Evolutionary conservation across 1,140 invertebrate species (phyloP), one percentile per base, ranked within the genome.

Genomic region (Drosophila albomicans): DNA sequence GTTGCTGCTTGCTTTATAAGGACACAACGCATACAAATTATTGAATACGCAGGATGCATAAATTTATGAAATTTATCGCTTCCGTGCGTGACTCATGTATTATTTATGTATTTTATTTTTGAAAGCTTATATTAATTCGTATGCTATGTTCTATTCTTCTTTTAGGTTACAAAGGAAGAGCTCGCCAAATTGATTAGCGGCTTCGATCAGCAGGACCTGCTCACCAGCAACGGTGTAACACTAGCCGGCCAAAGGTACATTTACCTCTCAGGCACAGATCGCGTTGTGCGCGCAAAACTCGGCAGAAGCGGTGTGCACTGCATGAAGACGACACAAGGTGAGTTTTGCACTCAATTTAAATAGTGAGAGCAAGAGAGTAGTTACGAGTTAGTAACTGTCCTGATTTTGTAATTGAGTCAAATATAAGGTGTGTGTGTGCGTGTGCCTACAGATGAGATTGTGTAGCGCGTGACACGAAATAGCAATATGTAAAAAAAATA

Each of bases 281-380:
- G 96, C 92, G 97, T 98, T 79, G 96, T 98, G 93, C 96, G 97
- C 93, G 97, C 97, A 92, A 98, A 98, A 94, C 94, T 97, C 74
- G 97, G 96, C 92, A 97, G 97, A 94, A 96, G 97, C 92, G 97
- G 97, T 84, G 96, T 98, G 64, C 97, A 98, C 93, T 97, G 96
- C 96, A 97, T 98, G 96, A 98, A 98, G 94, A 98, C 97, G 93
- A 95, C 95, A 94, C 97, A 98, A 95, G 96, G 96, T 96, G 93
- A 93, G 93, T 51, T 2, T 38, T 38, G 32, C 32, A 32, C 32
- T 8, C 7, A 48, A 45, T 5, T 30, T 16, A 6, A n/a, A 54
- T 30, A 16, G 3, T 16, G n/a, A 46, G 4, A 10, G 2, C 0
- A 2, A 11, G 38, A 10, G 11, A 41, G 38, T 62, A 49, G 49